Conservation (phyloP, 2,797 vertebrate species). For the Myripristis jacobus region DNA sequence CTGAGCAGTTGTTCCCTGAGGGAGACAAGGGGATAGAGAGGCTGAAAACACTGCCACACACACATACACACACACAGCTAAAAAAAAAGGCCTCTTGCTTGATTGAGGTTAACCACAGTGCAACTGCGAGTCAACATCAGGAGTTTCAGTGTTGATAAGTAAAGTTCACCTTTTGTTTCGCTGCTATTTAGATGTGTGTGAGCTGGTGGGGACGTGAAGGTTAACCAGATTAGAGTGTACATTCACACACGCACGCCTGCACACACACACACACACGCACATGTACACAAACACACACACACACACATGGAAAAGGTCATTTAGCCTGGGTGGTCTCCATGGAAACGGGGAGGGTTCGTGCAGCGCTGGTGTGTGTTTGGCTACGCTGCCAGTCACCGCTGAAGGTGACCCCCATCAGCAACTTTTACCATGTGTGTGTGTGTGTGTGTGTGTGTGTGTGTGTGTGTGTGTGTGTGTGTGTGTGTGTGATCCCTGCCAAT, state of each 20-base stretch:
- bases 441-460: constrained; percentile 18
- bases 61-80: constrained; percentile 3
- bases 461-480: constrained; percentile 13
- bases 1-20: neutral
- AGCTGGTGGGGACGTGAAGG: constrained; percentile 30
- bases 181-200: constrained; percentile 2
- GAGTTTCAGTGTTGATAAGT: neutral
- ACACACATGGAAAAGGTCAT: constrained; percentile 26
- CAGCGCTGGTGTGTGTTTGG: constrained; percentile 26
- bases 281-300: constrained; percentile 4
- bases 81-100: neutral
- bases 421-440: neutral
- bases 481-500: neutral
- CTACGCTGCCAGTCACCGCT: constrained; percentile 2
- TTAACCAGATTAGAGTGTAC: constrained; percentile 32
- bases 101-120: neutral
- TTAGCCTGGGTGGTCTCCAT: constrained; percentile 29
- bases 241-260: constrained; percentile 1
- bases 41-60: neutral
- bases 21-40: neutral
- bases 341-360: constrained; percentile 22
- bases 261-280: constrained; percentile 14
- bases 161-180: constrained; percentile 24
- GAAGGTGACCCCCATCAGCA: constrained; percentile 50
- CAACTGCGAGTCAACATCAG: constrained; percentile 4